Evolutionary conservation across 2,113 vertebrate species (phyloP).

Genomic region (Chlorodrepanis virens): DNA sequence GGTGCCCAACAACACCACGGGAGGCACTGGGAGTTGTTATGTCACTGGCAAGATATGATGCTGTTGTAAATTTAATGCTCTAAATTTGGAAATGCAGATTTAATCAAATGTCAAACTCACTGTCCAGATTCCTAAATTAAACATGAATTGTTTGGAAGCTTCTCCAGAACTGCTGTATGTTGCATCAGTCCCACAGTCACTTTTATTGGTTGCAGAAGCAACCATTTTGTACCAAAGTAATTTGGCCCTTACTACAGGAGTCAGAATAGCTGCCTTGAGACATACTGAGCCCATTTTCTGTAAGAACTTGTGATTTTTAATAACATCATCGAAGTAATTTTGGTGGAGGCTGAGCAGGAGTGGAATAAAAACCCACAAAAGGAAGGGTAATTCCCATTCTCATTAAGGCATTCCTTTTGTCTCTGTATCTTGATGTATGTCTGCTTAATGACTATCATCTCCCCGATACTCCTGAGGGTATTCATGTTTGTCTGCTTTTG

Average conservation of each 20-base stretch:
- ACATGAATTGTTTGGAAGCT: slow-evolving; percentile 31
- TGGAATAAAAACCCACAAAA: neutral
- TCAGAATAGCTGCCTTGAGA: neutral
- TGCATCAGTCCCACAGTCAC: neutral
- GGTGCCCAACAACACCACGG: neutral
- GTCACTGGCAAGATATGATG: neutral
- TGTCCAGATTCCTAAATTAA: slow-evolving; percentile 45
- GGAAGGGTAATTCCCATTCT: neutral
- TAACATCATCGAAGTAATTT: neutral
- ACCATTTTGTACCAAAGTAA: neutral
- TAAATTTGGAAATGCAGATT: slow-evolving; percentile 29
- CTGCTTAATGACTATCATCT: neutral
- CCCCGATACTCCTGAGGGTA: neutral
- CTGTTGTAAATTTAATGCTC: slow-evolving; percentile 18
- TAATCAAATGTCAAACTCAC: neutral
- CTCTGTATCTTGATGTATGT: neutral
- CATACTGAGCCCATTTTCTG: neutral
- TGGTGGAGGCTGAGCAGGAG: neutral
- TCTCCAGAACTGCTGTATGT: slow-evolving; percentile 14
- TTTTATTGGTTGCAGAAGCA: slow-evolving; percentile 12
- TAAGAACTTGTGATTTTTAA: neutral
- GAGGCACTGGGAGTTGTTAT: neutral
- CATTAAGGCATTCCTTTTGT: neutral
- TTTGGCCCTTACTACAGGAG: slow-evolving; percentile 15
- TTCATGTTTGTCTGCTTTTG: neutral